Conservation (phyloP, 2,113 vertebrate genomes). For the Falco punctatus region DNA sequence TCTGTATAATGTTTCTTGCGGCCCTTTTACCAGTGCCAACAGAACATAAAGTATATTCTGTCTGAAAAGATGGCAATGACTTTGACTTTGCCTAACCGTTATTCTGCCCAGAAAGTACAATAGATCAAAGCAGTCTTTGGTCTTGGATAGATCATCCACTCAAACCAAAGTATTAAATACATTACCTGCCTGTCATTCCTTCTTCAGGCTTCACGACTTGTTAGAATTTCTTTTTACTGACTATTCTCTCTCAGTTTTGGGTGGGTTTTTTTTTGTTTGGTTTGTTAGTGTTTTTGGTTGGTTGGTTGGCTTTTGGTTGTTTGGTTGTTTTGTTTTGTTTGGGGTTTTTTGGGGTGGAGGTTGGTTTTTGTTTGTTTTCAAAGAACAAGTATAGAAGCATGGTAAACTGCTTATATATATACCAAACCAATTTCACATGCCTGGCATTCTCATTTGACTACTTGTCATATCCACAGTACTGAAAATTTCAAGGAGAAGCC, state of each 20-base stretch:
- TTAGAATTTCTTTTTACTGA: not conserved
- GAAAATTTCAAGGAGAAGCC: not conserved
- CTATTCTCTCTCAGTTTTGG: not conserved
- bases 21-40: not conserved
- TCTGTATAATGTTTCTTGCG: not conserved
- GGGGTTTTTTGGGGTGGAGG: rapidly evolving
- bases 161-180: not conserved
- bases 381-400: not conserved
- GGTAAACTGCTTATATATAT: not conserved
- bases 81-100: conserved; percentile 21
- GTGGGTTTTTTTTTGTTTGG: too few relatives aligned
- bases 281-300: too few relatives aligned
- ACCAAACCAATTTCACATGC: not conserved
- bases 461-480: not conserved
- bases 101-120: conserved; percentile 11
- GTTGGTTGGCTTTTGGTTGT: not conserved
- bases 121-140: not conserved
- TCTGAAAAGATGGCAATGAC: conserved; percentile 51
- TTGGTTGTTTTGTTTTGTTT: not conserved
- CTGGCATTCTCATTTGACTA: conserved; percentile 12
- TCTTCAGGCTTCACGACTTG: not conserved
- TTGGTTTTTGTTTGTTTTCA: not conserved
- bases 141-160: not conserved
- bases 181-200: not conserved
- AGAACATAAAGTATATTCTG: not conserved